These are phyloP conservation scores for Sebastes nivosus DNA, from an alignment of 2,797 vertebrate genomes.

Conservation along the genomic window DNA sequence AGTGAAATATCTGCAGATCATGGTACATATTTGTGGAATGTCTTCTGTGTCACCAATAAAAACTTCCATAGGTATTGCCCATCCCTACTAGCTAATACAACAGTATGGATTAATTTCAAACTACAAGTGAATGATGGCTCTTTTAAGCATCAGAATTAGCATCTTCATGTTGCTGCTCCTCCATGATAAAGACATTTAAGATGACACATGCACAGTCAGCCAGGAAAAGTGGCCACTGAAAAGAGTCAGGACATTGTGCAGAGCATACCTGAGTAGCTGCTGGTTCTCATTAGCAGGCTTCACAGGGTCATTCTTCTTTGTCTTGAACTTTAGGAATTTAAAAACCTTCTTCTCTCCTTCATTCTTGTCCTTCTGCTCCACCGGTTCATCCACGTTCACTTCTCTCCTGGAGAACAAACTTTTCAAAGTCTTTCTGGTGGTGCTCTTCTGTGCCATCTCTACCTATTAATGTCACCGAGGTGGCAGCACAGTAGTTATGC, in stretches of 20 bases:
- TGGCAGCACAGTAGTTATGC: background rate
- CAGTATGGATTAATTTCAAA: background rate
- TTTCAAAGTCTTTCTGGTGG: conserved; percentile 48
- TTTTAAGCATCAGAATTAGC: background rate
- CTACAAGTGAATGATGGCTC: no score
- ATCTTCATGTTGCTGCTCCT: background rate
- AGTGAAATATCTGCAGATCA: no score
- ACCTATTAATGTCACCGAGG: background rate
- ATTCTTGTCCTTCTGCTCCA: background rate
- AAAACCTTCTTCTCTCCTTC: conserved; percentile 56
- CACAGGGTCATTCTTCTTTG: conserved; percentile 38
- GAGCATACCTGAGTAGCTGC: conserved; percentile 54
- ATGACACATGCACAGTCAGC: background rate
- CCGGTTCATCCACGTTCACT: background rate
- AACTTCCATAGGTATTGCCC: no score
- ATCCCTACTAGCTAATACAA: no score
- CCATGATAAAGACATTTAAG: background rate
- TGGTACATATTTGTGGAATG: no score
- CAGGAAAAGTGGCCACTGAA: background rate
- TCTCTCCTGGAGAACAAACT: conserved; percentile 70
- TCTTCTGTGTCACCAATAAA: no score
- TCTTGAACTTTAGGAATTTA: conserved; percentile 48
- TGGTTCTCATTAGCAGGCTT: background rate
- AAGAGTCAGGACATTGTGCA: background rate
- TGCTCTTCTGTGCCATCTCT: conserved; percentile 58